Conservation (phyloP, 2,113 vertebrate genomes). For the Girardinichthys multiradiatus region DNA sequence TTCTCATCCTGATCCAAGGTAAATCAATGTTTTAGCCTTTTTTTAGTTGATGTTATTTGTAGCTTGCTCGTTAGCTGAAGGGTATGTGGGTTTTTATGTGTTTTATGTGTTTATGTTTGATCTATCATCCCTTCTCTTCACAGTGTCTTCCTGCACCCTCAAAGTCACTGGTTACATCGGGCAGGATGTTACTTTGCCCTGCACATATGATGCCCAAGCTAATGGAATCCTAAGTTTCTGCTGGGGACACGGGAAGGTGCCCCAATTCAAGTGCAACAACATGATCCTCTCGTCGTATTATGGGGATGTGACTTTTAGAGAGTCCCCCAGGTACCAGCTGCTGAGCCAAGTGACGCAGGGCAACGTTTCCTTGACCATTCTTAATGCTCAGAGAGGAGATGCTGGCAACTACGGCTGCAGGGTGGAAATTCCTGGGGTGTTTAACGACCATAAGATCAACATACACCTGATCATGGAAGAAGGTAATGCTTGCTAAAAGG, state of each 20-base stretch:
- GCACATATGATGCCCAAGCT: constrained; percentile 62
- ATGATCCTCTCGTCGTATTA: constrained; percentile 72
- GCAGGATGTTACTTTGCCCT: constrained; percentile 77
- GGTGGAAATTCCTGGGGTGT: constrained; percentile 75
- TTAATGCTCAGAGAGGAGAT: constrained; percentile 56
- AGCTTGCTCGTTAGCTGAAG: constrained; percentile 19
- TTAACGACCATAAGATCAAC: constrained; percentile 78
- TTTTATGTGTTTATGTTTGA: constrained; percentile 5
- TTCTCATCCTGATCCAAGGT: constrained; percentile 62
- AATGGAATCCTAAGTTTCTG: constrained; percentile 65
- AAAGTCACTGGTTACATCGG: constrained; percentile 72
- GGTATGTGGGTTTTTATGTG: constrained; percentile 1
- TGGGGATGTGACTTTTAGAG: not conserved
- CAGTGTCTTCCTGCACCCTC: constrained; percentile 30
- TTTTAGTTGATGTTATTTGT: constrained; percentile 24
- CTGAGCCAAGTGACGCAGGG: constrained; percentile 50
- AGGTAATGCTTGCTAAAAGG: constrained; percentile 29
- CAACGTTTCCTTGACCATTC: constrained; percentile 82
- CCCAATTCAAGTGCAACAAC: constrained; percentile 47
- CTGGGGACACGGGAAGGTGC: constrained; percentile 79
- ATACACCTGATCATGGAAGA: constrained; percentile 39
- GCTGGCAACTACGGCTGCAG: constrained; percentile 85
- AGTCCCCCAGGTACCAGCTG: constrained; percentile 69
- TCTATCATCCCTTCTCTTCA: constrained; percentile 5
- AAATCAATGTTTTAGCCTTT: constrained; percentile 49